Conservation (phyloP, 2,797 vertebrate genomes). For the Danio tinwini region DNA sequence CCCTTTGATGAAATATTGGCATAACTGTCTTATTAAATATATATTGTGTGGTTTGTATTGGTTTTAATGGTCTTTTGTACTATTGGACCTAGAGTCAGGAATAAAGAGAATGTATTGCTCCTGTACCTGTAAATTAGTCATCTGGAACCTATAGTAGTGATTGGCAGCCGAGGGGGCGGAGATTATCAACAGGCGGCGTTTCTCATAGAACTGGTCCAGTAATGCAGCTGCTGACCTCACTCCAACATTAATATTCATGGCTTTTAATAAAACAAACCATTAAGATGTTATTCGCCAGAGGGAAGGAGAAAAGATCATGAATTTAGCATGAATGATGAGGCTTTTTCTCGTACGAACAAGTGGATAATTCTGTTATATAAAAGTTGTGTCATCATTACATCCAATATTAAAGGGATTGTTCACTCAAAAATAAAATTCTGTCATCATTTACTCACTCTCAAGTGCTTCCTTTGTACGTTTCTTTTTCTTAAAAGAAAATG, state of each 20-base stretch:
- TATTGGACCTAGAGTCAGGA: too few relatives aligned
- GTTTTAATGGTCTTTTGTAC: too few relatives aligned
- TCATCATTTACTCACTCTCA: too few relatives aligned
- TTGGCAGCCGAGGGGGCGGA: slow-evolving; percentile 94
- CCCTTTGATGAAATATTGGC: too few relatives aligned
- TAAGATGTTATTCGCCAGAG: slow-evolving; percentile 28
- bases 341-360: not conserved
- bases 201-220: slow-evolving; percentile 98
- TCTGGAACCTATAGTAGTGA: slow-evolving; percentile 94
- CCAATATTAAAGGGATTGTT: not conserved
- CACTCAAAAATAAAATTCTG: too few relatives aligned
- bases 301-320: not conserved
- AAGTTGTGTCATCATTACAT: not conserved
- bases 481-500: too few relatives aligned
- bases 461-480: too few relatives aligned
- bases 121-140: slow-evolving; percentile 93
- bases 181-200: slow-evolving; percentile 91
- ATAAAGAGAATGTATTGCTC: not conserved
- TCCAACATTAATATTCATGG: slow-evolving; percentile 94
- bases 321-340: slow-evolving; percentile 16
- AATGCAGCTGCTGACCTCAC: slow-evolving; percentile 91
- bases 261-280: slow-evolving; percentile 71
- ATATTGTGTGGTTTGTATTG: too few relatives aligned
- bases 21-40: too few relatives aligned
- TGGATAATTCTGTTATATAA: slow-evolving; percentile 12